These are phyloP conservation scores for Rosalia funebris DNA, from an alignment of 2,888 invertebrate genomes.

Conservation along the genomic window DNA sequence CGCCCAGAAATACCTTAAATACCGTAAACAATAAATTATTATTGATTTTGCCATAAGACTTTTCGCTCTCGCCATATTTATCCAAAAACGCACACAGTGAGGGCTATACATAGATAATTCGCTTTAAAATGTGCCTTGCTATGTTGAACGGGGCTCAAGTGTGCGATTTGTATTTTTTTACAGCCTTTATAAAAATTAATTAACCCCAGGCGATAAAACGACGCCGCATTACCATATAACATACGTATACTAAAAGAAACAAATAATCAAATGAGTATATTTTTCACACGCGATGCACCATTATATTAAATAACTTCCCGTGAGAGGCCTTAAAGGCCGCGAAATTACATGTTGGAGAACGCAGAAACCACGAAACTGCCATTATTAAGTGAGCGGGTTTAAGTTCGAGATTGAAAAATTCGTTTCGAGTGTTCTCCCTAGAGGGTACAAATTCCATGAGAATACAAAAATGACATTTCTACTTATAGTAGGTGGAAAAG, in stretches of 20 bases:
- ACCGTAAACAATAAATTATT: background rate
- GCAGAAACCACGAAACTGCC: no score
- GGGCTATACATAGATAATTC: background rate
- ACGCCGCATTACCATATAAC: background rate
- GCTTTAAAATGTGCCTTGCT: background rate
- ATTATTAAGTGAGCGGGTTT: no score
- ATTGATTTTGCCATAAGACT: background rate
- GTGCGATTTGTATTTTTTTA: background rate
- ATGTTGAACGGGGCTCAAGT: no score
- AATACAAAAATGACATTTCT: no score
- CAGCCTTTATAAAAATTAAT: background rate
- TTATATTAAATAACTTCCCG: no score
- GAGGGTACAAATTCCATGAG: no score
- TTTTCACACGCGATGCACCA: background rate
- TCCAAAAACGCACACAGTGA: background rate
- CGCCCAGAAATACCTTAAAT: no score
- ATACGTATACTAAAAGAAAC: background rate
- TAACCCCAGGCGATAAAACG: background rate
- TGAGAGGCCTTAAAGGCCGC: background rate
- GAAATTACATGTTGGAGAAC: background rate
- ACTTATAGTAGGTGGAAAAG: no score
- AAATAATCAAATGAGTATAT: background rate
- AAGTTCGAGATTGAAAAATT: no score
- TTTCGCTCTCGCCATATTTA: no score
- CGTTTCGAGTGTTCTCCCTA: no score